Evolutionary conservation across 2,888 invertebrate genomes (phyloP).

Genomic region (Kuschelorhynchus macadamiae): DNA sequence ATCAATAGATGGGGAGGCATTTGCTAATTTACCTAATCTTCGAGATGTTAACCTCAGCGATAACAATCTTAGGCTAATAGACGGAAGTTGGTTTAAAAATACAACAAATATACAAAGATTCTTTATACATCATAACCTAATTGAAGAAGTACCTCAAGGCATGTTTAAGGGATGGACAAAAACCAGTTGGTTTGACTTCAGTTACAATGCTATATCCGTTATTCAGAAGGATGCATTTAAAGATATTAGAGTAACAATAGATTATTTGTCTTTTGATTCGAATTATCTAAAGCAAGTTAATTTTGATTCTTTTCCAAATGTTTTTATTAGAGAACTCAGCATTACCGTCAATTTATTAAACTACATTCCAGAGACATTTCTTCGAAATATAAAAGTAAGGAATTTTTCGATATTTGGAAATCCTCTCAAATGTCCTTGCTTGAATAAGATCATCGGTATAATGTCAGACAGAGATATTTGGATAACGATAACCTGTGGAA

Average conservation of each 20-base stretch:
- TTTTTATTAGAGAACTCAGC: background rate
- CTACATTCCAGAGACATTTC: slow-evolving; percentile 8
- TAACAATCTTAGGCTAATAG: background rate
- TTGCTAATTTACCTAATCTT: slow-evolving; percentile 10
- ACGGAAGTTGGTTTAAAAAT: slow-evolving; percentile 10
- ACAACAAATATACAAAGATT: slow-evolving; percentile 8
- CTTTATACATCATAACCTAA: background rate
- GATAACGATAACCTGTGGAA: background rate
- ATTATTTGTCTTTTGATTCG: background rate
- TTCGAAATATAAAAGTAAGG: background rate
- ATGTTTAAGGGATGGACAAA: slow-evolving; percentile 21
- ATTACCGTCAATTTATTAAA: slow-evolving; percentile 9
- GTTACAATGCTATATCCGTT: slow-evolving; percentile 2
- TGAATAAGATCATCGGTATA: background rate
- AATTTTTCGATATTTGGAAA: slow-evolving; percentile 5
- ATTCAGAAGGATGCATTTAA: slow-evolving; percentile 9
- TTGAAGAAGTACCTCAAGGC: background rate
- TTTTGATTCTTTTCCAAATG: slow-evolving; percentile 1
- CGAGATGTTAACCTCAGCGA: background rate
- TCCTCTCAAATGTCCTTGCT: slow-evolving; percentile 16
- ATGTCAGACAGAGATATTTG: background rate
- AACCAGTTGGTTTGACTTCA: background rate
- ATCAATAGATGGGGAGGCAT: background rate
- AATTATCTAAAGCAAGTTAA: slow-evolving; percentile 2
- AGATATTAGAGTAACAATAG: background rate